Conservation (phyloP, 2,113 vertebrate species). For the Cinclus mexicanus region DNA sequence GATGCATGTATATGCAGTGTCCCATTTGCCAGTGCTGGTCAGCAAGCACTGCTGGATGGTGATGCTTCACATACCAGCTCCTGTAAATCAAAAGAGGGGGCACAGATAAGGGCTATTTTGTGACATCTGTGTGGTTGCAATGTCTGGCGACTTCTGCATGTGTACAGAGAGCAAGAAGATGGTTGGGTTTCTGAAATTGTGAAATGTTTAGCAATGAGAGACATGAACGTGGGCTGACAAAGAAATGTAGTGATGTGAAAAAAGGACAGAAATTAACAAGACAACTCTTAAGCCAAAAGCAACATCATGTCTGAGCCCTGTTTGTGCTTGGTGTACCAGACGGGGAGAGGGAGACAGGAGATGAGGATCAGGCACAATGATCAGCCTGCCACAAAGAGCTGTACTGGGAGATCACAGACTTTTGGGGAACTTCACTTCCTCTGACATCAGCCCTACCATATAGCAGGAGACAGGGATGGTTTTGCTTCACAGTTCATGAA, state of each 20-base stretch:
- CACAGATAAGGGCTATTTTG: background rate
- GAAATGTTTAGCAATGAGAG: background rate
- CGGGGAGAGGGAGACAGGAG: background rate
- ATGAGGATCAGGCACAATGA: background rate
- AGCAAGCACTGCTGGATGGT: background rate
- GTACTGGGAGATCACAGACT: background rate
- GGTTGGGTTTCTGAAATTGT: background rate
- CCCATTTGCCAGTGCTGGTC: background rate
- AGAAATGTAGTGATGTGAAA: background rate
- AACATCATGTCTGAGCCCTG: background rate
- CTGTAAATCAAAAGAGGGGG: background rate
- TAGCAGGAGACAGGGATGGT: background rate
- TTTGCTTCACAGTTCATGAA: background rate
- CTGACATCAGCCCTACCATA: background rate
- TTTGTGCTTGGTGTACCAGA: background rate
- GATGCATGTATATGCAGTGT: accelerated
- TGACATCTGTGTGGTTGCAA: accelerated
- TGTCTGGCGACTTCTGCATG: background rate
- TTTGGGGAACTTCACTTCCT: background rate
- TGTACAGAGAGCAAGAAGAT: background rate
- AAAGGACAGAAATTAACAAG: background rate
- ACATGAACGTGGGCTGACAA: background rate
- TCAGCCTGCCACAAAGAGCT: background rate
- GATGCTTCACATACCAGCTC: background rate
- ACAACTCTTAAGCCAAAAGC: background rate